Evolutionary conservation across 2,888 invertebrate genomes (phyloP), one percentile per base, ranked within the genome.

Genomic region (Limnephilus lunatus): DNA sequence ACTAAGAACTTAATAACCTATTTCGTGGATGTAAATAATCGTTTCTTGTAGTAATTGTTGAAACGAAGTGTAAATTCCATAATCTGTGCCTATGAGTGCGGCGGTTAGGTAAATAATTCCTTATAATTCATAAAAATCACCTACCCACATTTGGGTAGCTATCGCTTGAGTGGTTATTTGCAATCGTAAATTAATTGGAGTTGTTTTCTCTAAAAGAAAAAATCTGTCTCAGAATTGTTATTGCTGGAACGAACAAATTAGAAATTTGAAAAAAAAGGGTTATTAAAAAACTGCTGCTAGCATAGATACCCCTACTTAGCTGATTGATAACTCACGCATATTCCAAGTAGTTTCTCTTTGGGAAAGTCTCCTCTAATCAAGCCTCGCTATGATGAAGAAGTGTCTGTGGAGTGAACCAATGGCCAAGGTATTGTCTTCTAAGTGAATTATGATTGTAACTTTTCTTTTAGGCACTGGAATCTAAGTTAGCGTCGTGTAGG

Each of bases 401-500:
- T 68, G 68, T 19, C 68, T 7, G 68, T 68, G 68, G 68, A 68
- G 25, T 68, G 7, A 25, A 25, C 68, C 68, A n/a, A 68, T 1
- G 68, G 68, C 68, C 68, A 7, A 68, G 68, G 68, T 68, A 68
- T n/a, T 68, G 31, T 15, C 19, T 83, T 83, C 32, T 15, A 19
- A 83, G 32, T 32, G 32, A 31, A 83, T 83, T 83, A 83, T 83
- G 31, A 83, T 83, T 85, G 35, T 39, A 19, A 85, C 35, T 85
- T 95, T 92, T 94, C 90, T 94, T 95, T 95, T 96, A 97, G 97
- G 97, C 97, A 94, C 96, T 97, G 96, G 97, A 97, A 96, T 97
- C 97, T 95, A 97, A 97, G 95, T 96, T 97, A 95, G 97, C 97
- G 94, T 97, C 97, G 94, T 97, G 97, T 96, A 96, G 97, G 94